Conservation (phyloP, 1,140 invertebrate genomes). For the Carposina sasakii region DNA sequence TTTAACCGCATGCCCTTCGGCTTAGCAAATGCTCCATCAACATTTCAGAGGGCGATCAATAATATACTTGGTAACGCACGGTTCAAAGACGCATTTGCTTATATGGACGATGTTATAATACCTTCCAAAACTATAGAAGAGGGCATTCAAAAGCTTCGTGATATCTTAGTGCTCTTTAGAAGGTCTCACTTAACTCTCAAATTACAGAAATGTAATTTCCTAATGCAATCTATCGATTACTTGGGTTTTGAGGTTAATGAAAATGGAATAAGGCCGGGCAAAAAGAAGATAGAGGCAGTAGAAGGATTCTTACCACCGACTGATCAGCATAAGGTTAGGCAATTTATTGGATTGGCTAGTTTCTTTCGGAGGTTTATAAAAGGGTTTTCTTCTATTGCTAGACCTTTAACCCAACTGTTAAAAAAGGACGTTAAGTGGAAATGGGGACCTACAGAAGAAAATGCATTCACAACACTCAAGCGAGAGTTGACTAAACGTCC, state of each 20-base stretch:
- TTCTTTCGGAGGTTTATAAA: constrained; percentile 38
- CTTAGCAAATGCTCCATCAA: not conserved
- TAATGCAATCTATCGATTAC: constrained; percentile 20
- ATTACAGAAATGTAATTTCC: constrained; percentile 19
- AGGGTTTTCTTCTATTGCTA: constrained; percentile 20
- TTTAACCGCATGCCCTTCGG: constrained; percentile 3
- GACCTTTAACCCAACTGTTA: constrained; percentile 25
- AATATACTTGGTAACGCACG: not conserved
- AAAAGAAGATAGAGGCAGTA: not conserved
- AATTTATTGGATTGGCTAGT: constrained; percentile 34
- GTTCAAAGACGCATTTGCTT: constrained; percentile 10
- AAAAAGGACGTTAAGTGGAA: constrained; percentile 13
- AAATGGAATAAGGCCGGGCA: constrained; percentile 8
- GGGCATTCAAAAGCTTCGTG: constrained; percentile 7
- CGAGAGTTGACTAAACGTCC: constrained; percentile 9
- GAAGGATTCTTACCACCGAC: constrained; percentile 16
- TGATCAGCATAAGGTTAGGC: constrained; percentile 25
- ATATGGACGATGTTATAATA: constrained; percentile 24
- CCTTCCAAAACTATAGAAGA: constrained; percentile 12
- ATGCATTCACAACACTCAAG: constrained; percentile 6
- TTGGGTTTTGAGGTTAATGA: constrained; percentile 17
- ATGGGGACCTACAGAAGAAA: not conserved
- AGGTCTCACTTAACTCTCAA: constrained; percentile 16
- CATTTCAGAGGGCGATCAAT: not conserved
- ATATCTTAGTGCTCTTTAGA: constrained; percentile 11